These are phyloP conservation scores for Silurus asotus DNA, from an alignment of 2,113 vertebrate species.

Conservation along the genomic window DNA sequence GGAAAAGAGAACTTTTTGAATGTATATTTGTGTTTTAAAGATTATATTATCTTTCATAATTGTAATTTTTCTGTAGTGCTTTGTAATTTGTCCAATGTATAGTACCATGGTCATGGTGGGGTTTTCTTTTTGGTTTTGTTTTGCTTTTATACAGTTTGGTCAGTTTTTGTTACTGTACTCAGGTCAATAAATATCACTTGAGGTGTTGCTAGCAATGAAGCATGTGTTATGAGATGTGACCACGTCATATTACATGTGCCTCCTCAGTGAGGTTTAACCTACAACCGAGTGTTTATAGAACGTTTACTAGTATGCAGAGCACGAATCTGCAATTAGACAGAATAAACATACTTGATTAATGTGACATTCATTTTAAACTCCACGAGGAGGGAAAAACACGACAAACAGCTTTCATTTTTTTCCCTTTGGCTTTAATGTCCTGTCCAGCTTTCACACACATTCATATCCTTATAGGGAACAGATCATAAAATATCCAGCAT, in stretches of 20 bases:
- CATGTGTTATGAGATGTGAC: not conserved
- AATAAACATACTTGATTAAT: not conserved
- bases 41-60: slow-evolving; percentile 41
- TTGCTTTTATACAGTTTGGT: slow-evolving; percentile 78
- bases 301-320: not conserved
- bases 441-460: slow-evolving; percentile 35
- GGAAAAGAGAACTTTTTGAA: slow-evolving; percentile 39
- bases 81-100: slow-evolving; percentile 64
- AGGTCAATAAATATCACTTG: slow-evolving; percentile 80
- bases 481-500: slow-evolving; percentile 59
- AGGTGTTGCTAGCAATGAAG: slow-evolving; percentile 26
- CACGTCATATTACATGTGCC: not conserved
- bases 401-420: slow-evolving; percentile 44
- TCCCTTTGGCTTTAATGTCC: slow-evolving; percentile 41
- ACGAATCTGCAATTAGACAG: not conserved
- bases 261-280: not conserved
- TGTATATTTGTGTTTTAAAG: slow-evolving; percentile 78
- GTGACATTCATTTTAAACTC: not conserved
- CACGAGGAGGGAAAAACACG: slow-evolving; percentile 16
- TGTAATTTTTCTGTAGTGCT: slow-evolving; percentile 68
- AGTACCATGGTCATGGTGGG: slow-evolving; percentile 68
- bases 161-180: slow-evolving; percentile 75
- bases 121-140: not conserved
- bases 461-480: slow-evolving; percentile 46
- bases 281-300: not conserved